Evolutionary conservation across 1,140 invertebrate genomes (phyloP), one percentile per base, ranked within the genome.

Genomic region (Homarus americanus): DNA sequence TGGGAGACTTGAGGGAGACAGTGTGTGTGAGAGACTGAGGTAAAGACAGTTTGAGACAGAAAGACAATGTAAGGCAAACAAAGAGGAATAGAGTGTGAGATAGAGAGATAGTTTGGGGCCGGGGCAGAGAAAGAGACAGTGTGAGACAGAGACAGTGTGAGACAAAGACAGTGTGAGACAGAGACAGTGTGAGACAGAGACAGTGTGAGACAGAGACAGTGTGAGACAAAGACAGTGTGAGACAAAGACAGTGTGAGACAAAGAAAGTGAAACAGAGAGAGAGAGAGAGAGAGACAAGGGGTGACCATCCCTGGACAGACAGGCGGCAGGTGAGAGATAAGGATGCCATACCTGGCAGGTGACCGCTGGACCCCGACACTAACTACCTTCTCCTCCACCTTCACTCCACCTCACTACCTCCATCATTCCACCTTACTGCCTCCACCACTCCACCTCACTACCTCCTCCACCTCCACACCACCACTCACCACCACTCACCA

Each of bases 181-280:
- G 44, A 49, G 44, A 49, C 5, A 49, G 44, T 7, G 44, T 9
- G 44, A 80, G 78, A 80, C 9, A 44, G 36, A 44, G 17, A 80
- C 38, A 80, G 78, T 44, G 40, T 1, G 44, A 80, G 44, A 17
- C 2, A 17, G 38, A 36, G 38, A 36, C 15, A 44, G 41, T n/a
- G n/a, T 41, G 78, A 38, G 17, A 80, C 36, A 32, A 10, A 49
- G 49, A 58, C 4, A 58, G 49, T 44, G 79, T 10, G 58, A 63
- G 49, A 72, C 4, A 72, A 24, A 58, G 40, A 82, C 5, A 44
- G 79, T 10, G 80, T 63, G 32, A 66, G 82, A 38, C n/a, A 58
- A n/a, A 82, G 79, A 82, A 24, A 82, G 79, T 3, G 49, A 32
- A n/a, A 28, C 28, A 53, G 41, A 53, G 79, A 82, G 79, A 28